Evolutionary conservation across 2,797 vertebrate genomes (phyloP).

Genomic region (Semotilus atromaculatus): DNA sequence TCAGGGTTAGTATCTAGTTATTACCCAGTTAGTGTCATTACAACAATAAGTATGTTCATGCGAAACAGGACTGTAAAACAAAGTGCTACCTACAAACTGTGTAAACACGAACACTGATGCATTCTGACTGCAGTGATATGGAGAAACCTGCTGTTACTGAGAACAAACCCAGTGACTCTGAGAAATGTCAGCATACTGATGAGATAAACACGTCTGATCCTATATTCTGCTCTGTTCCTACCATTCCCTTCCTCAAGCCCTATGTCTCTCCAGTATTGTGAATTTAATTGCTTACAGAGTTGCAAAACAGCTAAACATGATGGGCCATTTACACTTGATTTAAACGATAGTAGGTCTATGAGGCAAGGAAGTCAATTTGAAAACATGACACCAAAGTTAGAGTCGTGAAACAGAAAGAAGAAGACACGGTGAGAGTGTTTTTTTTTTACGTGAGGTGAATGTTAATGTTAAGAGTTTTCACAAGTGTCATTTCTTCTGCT

Average conservation of each 20-base stretch:
- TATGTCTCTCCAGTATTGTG: not conserved
- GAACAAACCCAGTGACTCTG: not conserved
- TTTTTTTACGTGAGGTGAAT: not conserved
- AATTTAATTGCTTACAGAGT: not conserved
- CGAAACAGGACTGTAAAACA: no score
- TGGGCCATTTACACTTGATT: not conserved
- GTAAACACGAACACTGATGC: not conserved
- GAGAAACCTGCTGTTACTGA: constrained; percentile 1
- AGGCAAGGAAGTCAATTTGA: not conserved
- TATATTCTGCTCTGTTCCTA: not conserved
- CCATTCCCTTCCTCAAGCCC: not conserved
- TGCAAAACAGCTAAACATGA: not conserved
- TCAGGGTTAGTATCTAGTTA: no score
- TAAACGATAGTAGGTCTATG: not conserved
- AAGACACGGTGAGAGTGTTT: not conserved
- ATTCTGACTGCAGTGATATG: not conserved
- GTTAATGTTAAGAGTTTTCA: not conserved
- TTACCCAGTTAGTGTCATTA: no score
- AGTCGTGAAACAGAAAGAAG: not conserved
- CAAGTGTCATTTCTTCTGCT: not conserved
- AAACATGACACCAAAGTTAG: not conserved
- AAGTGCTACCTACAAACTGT: not conserved
- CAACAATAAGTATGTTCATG: no score
- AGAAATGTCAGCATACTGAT: constrained; percentile 24
- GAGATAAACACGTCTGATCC: constrained; percentile 5